Base-by-base conservation (phyloP, 1,140 invertebrate species). In the Uloborus diversus region DNA sequence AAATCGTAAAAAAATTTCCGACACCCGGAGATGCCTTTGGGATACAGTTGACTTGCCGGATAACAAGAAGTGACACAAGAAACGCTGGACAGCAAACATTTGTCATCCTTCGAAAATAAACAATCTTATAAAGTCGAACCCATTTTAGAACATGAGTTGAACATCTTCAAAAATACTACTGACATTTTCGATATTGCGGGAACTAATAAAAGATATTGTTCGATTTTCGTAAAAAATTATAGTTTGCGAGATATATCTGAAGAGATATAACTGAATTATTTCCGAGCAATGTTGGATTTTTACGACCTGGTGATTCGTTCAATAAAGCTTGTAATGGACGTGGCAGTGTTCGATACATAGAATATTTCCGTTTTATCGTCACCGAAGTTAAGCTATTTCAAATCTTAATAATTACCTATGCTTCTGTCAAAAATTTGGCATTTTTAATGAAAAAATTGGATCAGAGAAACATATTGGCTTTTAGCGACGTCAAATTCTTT, bases 131-230 rank as follows among this genome's bases (percentile, higher is more conserved):
- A n/a, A n/a, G n/a, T n/a, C n/a, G n/a, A n/a, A n/a, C n/a, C n/a
- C n/a, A n/a, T n/a, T n/a, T n/a, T n/a, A n/a, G n/a, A n/a, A n/a
- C n/a, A n/a, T n/a, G n/a, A n/a, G n/a, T n/a, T n/a, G n/a, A n/a
- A n/a, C n/a, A n/a, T n/a, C n/a, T n/a, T n/a, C n/a, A n/a, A n/a
- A n/a, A n/a, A n/a, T n/a, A 11, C 51, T 53, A 69, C 49, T 47
- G 13, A 69, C 51, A 69, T 69, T 69, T 33, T 32, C 66, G 3
- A n/a, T n/a, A n/a, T n/a, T n/a, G n/a, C n/a, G n/a, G n/a, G n/a
- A n/a, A n/a, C n/a, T n/a, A n/a, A n/a, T n/a, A n/a, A n/a, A n/a
- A n/a, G n/a, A n/a, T n/a, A n/a, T n/a, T n/a, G n/a, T n/a, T 53
- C 66, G 20, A 32, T 69, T 11, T 69, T 69, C 56, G 30, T 69